These are phyloP conservation scores for Drosophila anomalipes DNA, from an alignment of 2,888 invertebrate genomes.

Conservation along the genomic window DNA sequence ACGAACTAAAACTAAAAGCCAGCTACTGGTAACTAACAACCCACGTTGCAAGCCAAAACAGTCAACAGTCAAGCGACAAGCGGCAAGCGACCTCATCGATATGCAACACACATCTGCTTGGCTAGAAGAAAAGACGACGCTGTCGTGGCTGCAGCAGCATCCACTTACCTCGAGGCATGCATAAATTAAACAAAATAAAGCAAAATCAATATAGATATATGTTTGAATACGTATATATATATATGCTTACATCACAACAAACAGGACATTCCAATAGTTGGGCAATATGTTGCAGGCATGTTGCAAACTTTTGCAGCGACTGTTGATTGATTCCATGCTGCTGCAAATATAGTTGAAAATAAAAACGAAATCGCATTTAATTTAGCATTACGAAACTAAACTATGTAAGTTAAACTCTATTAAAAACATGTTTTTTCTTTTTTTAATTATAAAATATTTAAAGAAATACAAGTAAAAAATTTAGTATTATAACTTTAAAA, in stretches of 20 bases:
- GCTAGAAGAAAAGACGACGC: slow-evolving; percentile 6
- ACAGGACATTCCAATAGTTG: slow-evolving; percentile 86
- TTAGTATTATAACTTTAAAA: rapidly evolving
- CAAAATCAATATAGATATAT: background rate
- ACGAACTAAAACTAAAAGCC: slow-evolving; percentile 68
- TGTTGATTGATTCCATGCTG: slow-evolving; percentile 84
- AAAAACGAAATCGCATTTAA: background rate
- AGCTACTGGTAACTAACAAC: slow-evolving; percentile 33
- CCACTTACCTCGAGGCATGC: slow-evolving; percentile 35
- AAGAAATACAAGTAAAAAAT: background rate
- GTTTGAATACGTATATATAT: background rate
- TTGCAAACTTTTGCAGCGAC: slow-evolving; percentile 85
- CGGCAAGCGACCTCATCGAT: slow-evolving; percentile 61
- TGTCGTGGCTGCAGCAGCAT: background rate
- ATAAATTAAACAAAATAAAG: slow-evolving; percentile 6
- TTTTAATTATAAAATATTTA: background rate
- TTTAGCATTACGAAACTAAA: background rate
- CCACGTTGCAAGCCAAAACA: slow-evolving; percentile 17
- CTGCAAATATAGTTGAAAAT: slow-evolving; percentile 51
- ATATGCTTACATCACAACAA: slow-evolving; percentile 85
- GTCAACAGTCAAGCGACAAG: background rate
- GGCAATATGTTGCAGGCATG: slow-evolving; percentile 85
- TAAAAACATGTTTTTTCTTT: background rate
- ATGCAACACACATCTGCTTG: slow-evolving; percentile 63
- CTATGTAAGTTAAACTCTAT: background rate